Conservation (phyloP, 2,888 invertebrate genomes). For the Liodrosophila aerea region DNA sequence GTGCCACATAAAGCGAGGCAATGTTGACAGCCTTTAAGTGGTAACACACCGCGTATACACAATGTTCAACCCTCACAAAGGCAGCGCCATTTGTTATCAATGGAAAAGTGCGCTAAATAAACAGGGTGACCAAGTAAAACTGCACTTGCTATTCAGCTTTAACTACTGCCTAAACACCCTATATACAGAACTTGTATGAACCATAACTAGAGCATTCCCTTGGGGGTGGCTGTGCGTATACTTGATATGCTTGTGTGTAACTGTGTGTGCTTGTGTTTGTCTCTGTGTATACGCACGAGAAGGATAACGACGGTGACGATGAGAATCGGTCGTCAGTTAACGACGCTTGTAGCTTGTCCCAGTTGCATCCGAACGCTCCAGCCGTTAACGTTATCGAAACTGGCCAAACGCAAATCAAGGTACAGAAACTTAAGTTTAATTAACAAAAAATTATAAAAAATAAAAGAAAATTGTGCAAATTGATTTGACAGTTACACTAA, state of each 20-base stretch:
- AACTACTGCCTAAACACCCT: conserved; percentile 37
- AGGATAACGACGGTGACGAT: conserved; percentile 46
- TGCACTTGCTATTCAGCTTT: not conserved
- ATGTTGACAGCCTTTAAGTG: conserved; percentile 23
- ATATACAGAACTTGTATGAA: conserved; percentile 8
- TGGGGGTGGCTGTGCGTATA: conserved; percentile 57
- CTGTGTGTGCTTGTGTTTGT: conserved; percentile 14
- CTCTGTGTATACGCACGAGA: conserved; percentile 55
- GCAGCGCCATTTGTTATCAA: conserved; percentile 63
- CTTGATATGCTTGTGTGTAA: conserved; percentile 39
- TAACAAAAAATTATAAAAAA: conserved; percentile 3
- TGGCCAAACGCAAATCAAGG: conserved; percentile 65
- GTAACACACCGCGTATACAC: conserved; percentile 53
- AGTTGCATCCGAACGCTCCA: conserved; percentile 80
- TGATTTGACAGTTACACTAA: conserved; percentile 19
- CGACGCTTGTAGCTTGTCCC: conserved; percentile 62
- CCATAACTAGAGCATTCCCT: conserved; percentile 36
- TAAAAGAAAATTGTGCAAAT: conserved; percentile 8
- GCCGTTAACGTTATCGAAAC: conserved; percentile 74
- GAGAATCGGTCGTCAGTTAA: conserved; percentile 68
- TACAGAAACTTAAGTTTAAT: conserved; percentile 28
- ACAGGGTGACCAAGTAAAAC: conserved; percentile 54
- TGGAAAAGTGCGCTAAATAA: conserved; percentile 58
- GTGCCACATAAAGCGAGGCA: conserved; percentile 15
- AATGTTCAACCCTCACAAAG: conserved; percentile 67